Evolutionary conservation across 2,113 vertebrate genomes (phyloP).

Genomic region (Lynx canadensis): DNA sequence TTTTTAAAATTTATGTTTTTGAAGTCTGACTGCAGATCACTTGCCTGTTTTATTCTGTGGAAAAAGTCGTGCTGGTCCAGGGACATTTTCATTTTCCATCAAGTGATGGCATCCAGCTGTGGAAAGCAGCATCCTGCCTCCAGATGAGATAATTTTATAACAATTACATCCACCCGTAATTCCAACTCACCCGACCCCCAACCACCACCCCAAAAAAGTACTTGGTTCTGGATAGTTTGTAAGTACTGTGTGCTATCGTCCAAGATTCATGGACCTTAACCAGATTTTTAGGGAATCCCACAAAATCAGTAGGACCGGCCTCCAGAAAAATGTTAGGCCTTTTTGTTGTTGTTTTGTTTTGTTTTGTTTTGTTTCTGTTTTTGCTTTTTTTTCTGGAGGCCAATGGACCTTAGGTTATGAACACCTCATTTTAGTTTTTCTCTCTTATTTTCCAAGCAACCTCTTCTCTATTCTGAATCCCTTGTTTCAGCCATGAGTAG

Average conservation of each 20-base stretch:
- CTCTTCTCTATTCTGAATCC: neutral
- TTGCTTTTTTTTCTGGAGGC: neutral
- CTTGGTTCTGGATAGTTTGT: neutral
- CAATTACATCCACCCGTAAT: conserved; percentile 58
- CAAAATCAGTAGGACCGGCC: neutral
- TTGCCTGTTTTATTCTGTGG: conserved; percentile 20
- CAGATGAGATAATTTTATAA: conserved; percentile 67
- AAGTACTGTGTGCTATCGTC: neutral
- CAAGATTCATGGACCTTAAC: neutral
- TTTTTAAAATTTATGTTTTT: neutral
- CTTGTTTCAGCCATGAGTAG: neutral
- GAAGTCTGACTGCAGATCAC: conserved; percentile 19
- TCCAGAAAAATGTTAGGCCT: neutral
- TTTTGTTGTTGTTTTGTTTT: too few species aligned
- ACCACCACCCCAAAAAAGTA: neutral
- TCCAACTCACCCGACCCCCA: neutral
- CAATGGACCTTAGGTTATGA: neutral
- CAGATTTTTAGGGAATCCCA: neutral
- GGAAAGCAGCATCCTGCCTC: conserved; percentile 59
- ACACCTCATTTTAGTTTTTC: neutral
- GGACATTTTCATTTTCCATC: conserved; percentile 67
- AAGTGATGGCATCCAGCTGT: conserved; percentile 59
- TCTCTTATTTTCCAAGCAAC: neutral
- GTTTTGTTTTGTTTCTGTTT: neutral
- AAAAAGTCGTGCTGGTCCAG: conserved; percentile 63